Base-by-base conservation (phyloP, 1,140 invertebrate genomes). In the Achroia grisella region DNA sequence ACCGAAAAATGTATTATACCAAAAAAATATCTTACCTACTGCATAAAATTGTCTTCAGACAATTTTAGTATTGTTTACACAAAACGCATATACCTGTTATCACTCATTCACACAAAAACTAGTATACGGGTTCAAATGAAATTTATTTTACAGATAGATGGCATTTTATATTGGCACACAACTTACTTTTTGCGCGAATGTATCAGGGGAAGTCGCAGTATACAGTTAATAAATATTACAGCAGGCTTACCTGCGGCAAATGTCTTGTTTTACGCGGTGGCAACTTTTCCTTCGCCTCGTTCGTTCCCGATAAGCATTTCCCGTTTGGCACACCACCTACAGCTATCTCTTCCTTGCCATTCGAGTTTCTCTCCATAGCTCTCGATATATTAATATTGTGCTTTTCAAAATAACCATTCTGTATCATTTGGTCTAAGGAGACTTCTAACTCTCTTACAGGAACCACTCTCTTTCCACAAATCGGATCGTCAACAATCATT, bases 351-450 rank as follows among this genome's bases (percentile, higher is more conserved):
- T 72, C 62, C 49, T 68, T 67, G 15, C 44, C 56, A 46, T 63
- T 1, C n/a, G 54, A 34, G 17, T 37, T 37, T 10, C 13, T 14
- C 10, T 35, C 49, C n/a, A 52, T 31, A 9, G 69, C 68, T 37
- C 58, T 56, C 32, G 66, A 48, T 62, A 84, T 82, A 15, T 78
- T 78, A 47, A 87, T 83, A 44, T 86, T 86, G 36, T 81, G 76
- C 48, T 83, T 86, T 49, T 87, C 81, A 41, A 85, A 85, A 56
- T 83, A 83, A 8, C 78, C 78, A 27, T 83, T 85, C 40, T 83
- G 75, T 52, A 82, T 84, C 69, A 87, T 86, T 44, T 87, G 86
- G 47, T 80, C 81, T 33, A 87, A 64, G 1, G 84, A 86, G 0
- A 87, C 86, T 44, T 87, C 86, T 15, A 87, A 42, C 39, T 87